Percentiles rank a stretch among this genome's conserved stretches.
phyloP scores from a whole-genome alignment of 2,888 invertebrate genomes.

The Microplitis manilae region DNA sequence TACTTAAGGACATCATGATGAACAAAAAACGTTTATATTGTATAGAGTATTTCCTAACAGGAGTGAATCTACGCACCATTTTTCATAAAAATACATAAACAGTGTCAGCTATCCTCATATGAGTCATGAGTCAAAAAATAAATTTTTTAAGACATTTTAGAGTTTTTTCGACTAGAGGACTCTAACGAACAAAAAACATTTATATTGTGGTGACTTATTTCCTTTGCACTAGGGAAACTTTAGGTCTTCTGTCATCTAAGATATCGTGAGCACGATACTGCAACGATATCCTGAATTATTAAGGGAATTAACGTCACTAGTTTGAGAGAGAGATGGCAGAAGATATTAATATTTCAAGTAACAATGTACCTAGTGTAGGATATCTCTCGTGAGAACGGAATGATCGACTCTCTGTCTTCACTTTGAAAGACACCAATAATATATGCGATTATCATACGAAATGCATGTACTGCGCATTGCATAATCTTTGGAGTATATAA shows the following conservation, averaged over 20 bases:
- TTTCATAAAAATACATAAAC: too few relatives aligned
- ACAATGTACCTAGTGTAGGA: not conserved
- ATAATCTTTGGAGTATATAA: not conserved
- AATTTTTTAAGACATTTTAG: too few relatives aligned
- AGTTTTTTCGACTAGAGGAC: too few relatives aligned
- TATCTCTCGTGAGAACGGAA: conserved; percentile 22
- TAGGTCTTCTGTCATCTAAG: conserved; percentile 26
- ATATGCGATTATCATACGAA: not conserved
- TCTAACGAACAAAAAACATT: not conserved
- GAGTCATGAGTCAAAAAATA: too few relatives aligned
- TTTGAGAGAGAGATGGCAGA: not conserved
- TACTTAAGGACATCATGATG: too few relatives aligned
- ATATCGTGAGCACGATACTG: conserved; percentile 30
- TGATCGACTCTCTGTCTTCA: conserved; percentile 2
- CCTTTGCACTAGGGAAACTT: conserved; percentile 26
- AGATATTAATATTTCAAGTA: conserved; percentile 14
- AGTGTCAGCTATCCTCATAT: too few relatives aligned
- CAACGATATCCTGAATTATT: conserved; percentile 41
- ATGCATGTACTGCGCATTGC: not conserved
- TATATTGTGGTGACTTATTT: conserved; percentile 11
- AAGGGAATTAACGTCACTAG: conserved; percentile 38
- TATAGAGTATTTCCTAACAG: too few relatives aligned
- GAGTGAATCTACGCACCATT: too few relatives aligned
- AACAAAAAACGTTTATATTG: too few relatives aligned
- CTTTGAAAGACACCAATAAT: conserved; percentile 7